phyloP scores from a whole-genome alignment of 2,113 vertebrate genomes.

The Erythrocercus mccallii region DNA sequence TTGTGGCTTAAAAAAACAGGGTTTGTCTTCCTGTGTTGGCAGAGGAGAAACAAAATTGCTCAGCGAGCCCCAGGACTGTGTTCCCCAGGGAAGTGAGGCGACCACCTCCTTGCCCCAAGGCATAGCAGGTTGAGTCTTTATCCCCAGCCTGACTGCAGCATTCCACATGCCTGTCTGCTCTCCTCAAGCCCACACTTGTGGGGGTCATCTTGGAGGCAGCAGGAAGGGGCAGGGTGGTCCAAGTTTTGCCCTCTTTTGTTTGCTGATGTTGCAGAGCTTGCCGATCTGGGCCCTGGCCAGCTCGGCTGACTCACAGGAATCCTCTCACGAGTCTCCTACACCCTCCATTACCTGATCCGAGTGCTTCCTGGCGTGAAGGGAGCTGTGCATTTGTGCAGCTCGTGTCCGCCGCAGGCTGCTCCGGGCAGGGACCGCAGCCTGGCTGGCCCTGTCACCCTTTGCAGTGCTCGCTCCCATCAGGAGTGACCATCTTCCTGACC shows the following conservation, averaged over 20 bases:
- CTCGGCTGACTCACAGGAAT: conserved; percentile 23
- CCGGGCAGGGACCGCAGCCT: background rate
- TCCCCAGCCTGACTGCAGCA: background rate
- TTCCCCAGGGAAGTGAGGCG: background rate
- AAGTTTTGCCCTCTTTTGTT: conserved; percentile 31
- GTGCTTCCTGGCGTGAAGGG: background rate
- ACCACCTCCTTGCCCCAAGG: background rate
- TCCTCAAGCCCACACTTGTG: rapidly evolving
- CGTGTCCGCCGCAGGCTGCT: background rate
- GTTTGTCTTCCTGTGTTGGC: background rate
- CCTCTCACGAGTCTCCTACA: conserved; percentile 6
- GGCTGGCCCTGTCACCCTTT: background rate
- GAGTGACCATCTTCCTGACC: background rate
- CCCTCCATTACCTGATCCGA: conserved; percentile 40
- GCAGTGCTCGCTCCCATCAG: background rate
- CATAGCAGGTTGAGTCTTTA: background rate
- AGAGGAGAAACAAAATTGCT: background rate
- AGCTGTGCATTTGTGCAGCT: conserved; percentile 13
- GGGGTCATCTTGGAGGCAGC: background rate
- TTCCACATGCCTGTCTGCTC: background rate
- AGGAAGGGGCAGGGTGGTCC: conserved; percentile 7
- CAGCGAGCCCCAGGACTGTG: background rate
- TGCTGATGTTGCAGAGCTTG: conserved; percentile 9
- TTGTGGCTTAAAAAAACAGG: background rate
- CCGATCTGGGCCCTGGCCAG: conserved; percentile 37